Base-by-base conservation (phyloP, 2,113 vertebrate genomes). In the Engystomops pustulosus region DNA sequence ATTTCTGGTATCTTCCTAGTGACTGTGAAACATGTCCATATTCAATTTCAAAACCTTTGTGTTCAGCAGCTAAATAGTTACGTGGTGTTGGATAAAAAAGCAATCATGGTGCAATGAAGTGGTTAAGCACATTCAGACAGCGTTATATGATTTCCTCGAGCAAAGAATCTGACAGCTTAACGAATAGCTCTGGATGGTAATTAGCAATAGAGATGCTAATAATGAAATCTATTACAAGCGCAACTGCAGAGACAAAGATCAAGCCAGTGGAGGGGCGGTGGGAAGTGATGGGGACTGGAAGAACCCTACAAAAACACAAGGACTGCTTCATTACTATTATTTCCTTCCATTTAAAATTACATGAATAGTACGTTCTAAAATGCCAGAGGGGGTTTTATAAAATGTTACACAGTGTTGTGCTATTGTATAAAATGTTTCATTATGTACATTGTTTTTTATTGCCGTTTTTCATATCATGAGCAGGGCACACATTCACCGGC, bases 181-280 rank as follows among this genome's bases (percentile, higher is more conserved):
- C 91, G 93, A 92, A 93, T 89, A 87, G 89, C 90, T 93, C 90
- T 70, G 15, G 89, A 90, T 89, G 86, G 91, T 91, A 92, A 93
- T 93, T 92, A 93, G 93, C 87, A 84, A 89, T 79, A 77, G 87
- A 86, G 90, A 86, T 88, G 92, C 91, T 93, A 91, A 94, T 93
- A 91, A 91, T 85, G 81, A 85, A 85, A 90, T 88, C 88, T 92
- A 94, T 93, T 92, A 92, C 88, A 93, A 94, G 90, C n/a, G 36
- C 70, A 65, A 83, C 90, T 87, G 91, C 88, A 32, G 85, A 84
- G 89, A 83, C 85, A 86, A 81, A 80, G 80, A 55, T 27, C 36
- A 27, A 47, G 4, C 8, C 58, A 79, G 30, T 86, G 85, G 88
- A 87, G 18, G 15, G 78, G 47, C 32, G 34, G 32, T 86, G 18